Evolutionary conservation across 2,797 vertebrate genomes (phyloP).

Genomic region (Microctenopoma stevenorrisi): DNA sequence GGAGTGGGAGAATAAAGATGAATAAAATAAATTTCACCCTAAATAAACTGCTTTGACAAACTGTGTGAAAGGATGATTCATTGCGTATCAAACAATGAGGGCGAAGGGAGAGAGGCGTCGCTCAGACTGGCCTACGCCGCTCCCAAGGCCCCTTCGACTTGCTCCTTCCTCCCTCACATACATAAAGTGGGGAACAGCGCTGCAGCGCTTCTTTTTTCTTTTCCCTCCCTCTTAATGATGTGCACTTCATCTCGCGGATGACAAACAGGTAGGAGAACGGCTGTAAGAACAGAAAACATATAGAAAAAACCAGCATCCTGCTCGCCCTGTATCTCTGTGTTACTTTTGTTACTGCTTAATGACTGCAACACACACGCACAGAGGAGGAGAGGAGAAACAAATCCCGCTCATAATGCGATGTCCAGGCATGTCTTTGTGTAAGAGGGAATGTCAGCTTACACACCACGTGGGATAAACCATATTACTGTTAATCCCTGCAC

Average conservation of each 20-base stretch:
- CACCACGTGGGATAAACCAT: conserved; percentile 79
- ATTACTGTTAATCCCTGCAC: conserved; percentile 78
- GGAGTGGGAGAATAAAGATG: conserved; percentile 13
- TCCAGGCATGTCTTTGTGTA: conserved; percentile 75
- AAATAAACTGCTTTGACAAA: conserved; percentile 66
- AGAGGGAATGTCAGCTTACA: conserved; percentile 78
- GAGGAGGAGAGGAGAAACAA: conserved; percentile 62
- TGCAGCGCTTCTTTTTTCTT: not conserved
- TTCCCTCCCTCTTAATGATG: not conserved
- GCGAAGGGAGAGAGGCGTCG: conserved; percentile 32
- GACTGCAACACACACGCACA: conserved; percentile 48
- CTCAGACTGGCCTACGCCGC: conserved; percentile 23
- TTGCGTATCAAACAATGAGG: conserved; percentile 44
- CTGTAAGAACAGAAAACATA: not conserved
- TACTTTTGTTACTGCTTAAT: conserved; percentile 63
- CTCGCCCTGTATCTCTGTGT: conserved; percentile 11
- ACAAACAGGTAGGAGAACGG: not conserved
- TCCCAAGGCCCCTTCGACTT: conserved; percentile 26
- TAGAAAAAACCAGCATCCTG: not conserved
- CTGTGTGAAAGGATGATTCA: conserved; percentile 48
- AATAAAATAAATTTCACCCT: conserved; percentile 45
- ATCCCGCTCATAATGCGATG: conserved; percentile 73
- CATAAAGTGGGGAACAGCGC: not conserved
- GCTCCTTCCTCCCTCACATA: conserved; percentile 27
- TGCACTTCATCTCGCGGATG: conserved; percentile 30